Evolutionary conservation across 2,888 invertebrate genomes (phyloP).

Genomic region (Philereme vetulata): DNA sequence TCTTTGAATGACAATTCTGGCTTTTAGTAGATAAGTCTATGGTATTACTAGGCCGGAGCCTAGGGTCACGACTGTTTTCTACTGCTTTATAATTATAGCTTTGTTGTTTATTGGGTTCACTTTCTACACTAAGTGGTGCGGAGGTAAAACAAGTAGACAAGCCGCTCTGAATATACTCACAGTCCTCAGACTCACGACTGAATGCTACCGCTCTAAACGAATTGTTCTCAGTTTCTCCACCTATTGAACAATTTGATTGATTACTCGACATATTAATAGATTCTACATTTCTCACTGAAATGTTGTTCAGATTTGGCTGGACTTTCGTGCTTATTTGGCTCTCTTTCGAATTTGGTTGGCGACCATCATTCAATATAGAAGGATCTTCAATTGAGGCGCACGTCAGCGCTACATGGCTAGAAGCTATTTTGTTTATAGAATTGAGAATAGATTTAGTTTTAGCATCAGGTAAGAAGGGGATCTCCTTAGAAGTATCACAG

Average conservation of each 20-base stretch:
- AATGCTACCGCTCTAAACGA: background rate
- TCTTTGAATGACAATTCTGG: background rate
- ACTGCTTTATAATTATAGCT: background rate
- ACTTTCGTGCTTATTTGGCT: background rate
- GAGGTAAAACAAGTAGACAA: background rate
- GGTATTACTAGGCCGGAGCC: background rate
- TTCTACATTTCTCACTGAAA: slow-evolving; percentile 9
- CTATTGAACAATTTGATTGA: background rate
- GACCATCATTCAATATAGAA: background rate
- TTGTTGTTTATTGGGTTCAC: background rate
- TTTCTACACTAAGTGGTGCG: background rate
- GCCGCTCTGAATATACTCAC: background rate
- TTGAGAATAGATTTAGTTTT: background rate
- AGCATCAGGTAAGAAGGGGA: background rate
- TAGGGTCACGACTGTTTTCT: background rate
- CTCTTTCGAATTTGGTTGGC: background rate
- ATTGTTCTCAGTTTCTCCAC: background rate
- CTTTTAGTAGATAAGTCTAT: background rate
- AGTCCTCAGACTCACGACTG: background rate
- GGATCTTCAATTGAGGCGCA: background rate
- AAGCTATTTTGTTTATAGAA: background rate
- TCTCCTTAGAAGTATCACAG: background rate
- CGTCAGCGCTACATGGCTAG: background rate
- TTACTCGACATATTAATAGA: slow-evolving; percentile 2
- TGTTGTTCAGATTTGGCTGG: background rate